Base-by-base conservation (phyloP, 2,888 invertebrate genomes). In the Seira ritae region DNA sequence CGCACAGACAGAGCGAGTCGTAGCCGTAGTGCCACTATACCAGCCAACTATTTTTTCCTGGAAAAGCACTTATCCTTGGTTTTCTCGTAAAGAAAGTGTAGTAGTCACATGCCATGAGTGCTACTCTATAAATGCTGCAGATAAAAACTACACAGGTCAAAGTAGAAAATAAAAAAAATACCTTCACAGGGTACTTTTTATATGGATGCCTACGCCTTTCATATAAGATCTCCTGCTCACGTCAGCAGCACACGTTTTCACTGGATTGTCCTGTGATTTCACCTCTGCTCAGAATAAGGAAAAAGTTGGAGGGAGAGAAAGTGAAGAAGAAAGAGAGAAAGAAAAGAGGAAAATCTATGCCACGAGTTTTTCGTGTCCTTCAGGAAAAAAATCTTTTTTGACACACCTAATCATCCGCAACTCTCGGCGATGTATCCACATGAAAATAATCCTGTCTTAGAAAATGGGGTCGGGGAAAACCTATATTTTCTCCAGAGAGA, bases 381-480 rank as follows among this genome's bases (percentile, higher is more conserved):
- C 82, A 82, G 68, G 72, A 62, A 69, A 77, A 67, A 83, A 78
- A 78, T 74, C 69, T 73, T 83, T 78, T 83, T 83, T 78, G 83
- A 83, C 78, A 78, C 83, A 83, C 83, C 83, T 83, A 83, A 83
- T 83, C 83, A 83, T 83, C 78, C 83, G 65, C 83, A 78, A 70
- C 73, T 62, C 62, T 62, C 62, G 22, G 62, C 62, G 62, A 19
- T 62, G 62, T 20, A 62, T 62, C 62, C 62, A 62, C 62, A 62
- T 22, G 62, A 62, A 31, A 62, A 62, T 62, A 62, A 62, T 62
- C 62, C 62, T 62, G 62, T 62, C 62, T 62, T 20, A 62, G 62
- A 62, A 62, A 62, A 62, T 62, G 62, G 62, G 62, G 62, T 62
- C 62, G 62, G 62, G 20, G 62, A 62, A n/a, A 62, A 62, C 60